phyloP scores from a whole-genome alignment of 1,140 invertebrate species.

The Acromyrmex heyeri region DNA sequence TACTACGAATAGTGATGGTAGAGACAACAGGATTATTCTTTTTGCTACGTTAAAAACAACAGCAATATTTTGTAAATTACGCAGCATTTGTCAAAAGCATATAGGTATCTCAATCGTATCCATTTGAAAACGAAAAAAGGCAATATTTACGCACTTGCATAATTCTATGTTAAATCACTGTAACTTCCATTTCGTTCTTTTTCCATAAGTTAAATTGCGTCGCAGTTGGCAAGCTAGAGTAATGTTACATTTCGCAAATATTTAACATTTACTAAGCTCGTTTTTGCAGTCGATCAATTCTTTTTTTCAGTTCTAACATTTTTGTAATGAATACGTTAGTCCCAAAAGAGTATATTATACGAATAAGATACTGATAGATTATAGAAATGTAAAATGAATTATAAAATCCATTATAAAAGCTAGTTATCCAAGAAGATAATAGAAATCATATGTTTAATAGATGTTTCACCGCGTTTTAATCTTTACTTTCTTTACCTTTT shows the following conservation, averaged over 20 bases:
- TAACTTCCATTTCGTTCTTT: conserved; percentile 18
- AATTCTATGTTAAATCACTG: background rate
- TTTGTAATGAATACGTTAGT: background rate
- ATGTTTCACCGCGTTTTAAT: too few species aligned
- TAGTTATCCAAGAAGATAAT: background rate
- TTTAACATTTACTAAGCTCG: background rate
- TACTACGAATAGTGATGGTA: background rate
- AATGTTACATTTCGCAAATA: conserved; percentile 8
- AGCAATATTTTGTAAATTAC: background rate
- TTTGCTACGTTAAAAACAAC: background rate
- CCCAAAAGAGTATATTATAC: background rate
- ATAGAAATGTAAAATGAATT: too few species aligned
- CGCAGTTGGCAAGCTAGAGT: background rate
- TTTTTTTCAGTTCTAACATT: background rate
- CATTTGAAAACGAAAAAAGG: background rate
- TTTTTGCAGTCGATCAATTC: background rate
- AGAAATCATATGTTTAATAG: background rate
- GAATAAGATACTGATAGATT: background rate
- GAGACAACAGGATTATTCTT: background rate
- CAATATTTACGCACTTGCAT: background rate
- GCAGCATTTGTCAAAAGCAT: background rate
- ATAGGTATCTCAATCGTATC: too few species aligned
- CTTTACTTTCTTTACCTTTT: background rate
- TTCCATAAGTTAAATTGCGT: background rate
- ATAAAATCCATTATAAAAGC: background rate